These are phyloP conservation scores for Hylia prasina DNA, from an alignment of 2,113 vertebrate genomes.

Conservation along the genomic window DNA sequence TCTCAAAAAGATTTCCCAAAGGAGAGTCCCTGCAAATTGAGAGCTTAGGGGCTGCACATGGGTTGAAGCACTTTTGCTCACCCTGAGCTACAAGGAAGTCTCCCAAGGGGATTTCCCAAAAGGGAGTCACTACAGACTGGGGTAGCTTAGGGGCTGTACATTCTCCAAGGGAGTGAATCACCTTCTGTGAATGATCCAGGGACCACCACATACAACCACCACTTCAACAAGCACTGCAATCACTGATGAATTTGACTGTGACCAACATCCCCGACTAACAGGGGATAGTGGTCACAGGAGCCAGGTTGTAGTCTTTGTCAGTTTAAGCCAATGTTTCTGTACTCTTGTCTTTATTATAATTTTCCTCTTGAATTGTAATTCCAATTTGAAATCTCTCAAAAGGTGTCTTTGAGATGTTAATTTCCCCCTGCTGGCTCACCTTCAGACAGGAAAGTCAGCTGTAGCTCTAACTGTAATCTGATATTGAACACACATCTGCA, in stretches of 20 bases:
- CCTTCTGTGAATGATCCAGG: no score
- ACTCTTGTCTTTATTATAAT: background rate
- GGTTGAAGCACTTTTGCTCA: no score
- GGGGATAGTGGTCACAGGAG: background rate
- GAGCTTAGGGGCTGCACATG: no score
- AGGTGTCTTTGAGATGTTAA: background rate
- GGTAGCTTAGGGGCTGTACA: no score
- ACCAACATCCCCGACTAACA: no score
- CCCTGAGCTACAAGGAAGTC: no score
- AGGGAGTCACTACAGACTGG: no score
- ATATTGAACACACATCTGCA: background rate
- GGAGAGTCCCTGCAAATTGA: no score
- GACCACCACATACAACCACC: no score
- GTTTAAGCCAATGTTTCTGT: background rate
- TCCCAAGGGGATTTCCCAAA: no score
- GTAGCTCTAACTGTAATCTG: background rate
- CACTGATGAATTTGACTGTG: fast-evolving
- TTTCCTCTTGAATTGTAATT: background rate
- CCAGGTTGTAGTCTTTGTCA: background rate
- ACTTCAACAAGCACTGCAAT: background rate
- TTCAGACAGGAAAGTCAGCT: background rate
- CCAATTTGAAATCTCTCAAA: fast-evolving
- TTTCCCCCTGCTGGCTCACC: background rate
- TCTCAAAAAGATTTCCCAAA: no score
- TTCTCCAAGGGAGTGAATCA: no score